Evolutionary conservation across 2,797 vertebrate genomes (phyloP), one percentile per base, ranked within the genome.

Genomic region (Micrastur ruficollis): DNA sequence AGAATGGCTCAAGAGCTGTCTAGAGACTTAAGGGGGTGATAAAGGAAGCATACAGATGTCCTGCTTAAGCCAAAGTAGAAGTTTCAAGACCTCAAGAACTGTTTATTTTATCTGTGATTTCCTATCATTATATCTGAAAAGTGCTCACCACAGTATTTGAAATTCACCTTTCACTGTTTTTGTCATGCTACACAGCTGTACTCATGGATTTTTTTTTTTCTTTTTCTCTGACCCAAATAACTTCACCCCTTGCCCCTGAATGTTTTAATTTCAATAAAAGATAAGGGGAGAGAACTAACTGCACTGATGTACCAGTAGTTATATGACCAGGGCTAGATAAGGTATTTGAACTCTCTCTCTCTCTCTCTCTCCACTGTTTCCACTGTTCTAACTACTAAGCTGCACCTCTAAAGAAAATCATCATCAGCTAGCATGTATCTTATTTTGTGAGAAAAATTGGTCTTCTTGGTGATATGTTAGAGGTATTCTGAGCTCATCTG

Each of bases 191-290:
- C 38, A 59, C 25, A 46, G 10, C 8, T 5, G 23, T n/a, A 42
- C 34, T 58, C 6, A 61, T 42, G 18, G 26, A 61, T 38, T 38
- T 61, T 61, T 15, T 8, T 83, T 32, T 38, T 5, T 75, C 16
- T 15, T 8, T 83, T 32, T 38, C 6, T 75, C 16, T 83, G 14
- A 22, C 34, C 11, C 29, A 52, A 40, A 26, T 44, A 36, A 22
- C 47, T 34, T 58, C 8, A 8, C 11, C 26, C 9, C 1, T 0
- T 0, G 4, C 4, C 47, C 29, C 3, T 3, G 53, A 22, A 36
- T 42, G 2, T 70, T 86, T 73, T 53, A 6, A 42, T 74, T 78
- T 80, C 46, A 83, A 12, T 5, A 40, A 22, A 18, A 61, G 29
- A 15, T 4, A 32, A 44, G 8, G 10, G 8, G 5, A 93, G 16